Evolutionary conservation across 2,888 invertebrate species (phyloP).

Genomic region (Amorpha juglandis): DNA sequence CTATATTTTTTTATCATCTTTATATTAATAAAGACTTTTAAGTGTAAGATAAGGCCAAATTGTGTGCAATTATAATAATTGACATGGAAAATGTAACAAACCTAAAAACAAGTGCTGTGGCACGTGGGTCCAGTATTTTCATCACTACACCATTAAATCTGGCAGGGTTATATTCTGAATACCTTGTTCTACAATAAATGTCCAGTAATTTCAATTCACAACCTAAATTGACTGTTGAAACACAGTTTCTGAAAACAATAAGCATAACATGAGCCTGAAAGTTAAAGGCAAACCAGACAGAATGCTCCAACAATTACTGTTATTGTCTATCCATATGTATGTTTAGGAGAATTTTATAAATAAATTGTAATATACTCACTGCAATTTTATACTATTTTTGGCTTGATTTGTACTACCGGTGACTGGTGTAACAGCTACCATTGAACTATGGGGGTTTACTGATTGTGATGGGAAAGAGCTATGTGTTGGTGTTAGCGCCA

Average conservation of each 20-base stretch:
- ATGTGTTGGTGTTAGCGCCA: slow-evolving; percentile 72
- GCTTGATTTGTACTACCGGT: slow-evolving; percentile 83
- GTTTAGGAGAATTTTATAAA: not conserved
- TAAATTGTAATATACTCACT: slow-evolving; percentile 68
- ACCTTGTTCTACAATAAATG: slow-evolving; percentile 91
- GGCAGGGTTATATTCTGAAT: slow-evolving; percentile 92
- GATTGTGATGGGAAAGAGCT: slow-evolving; percentile 66
- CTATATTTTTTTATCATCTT: too few relatives aligned
- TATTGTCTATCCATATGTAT: too few relatives aligned
- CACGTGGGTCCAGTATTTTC: slow-evolving; percentile 91
- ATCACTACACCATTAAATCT: slow-evolving; percentile 93
- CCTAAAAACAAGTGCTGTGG: slow-evolving; percentile 88
- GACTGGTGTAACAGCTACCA: slow-evolving; percentile 80
- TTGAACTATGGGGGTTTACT: slow-evolving; percentile 82
- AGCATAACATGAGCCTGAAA: not conserved
- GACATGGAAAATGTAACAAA: slow-evolving; percentile 35
- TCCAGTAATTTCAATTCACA: slow-evolving; percentile 89
- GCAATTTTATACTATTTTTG: slow-evolving; percentile 85
- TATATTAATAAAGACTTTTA: too few relatives aligned
- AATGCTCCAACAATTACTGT: not conserved
- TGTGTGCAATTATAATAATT: too few relatives aligned
- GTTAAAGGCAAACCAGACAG: not conserved
- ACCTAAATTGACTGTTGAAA: slow-evolving; percentile 90
- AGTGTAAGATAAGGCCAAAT: too few relatives aligned
- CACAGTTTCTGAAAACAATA: slow-evolving; percentile 87